Base-by-base conservation (phyloP, 2,113 vertebrate species). In the Ammodytes dubius region DNA sequence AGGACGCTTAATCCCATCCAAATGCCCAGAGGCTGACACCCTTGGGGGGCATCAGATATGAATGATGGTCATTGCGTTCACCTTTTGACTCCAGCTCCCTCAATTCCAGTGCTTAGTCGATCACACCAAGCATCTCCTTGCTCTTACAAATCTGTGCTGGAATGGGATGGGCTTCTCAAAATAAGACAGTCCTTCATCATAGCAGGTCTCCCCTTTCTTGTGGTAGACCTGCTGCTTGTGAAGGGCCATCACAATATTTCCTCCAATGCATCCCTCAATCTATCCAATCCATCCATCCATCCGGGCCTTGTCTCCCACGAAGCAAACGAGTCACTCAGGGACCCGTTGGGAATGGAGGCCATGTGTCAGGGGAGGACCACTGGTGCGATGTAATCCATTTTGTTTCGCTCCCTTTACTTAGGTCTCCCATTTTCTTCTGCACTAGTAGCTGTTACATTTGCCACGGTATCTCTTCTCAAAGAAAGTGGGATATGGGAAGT, bases 341-440 rank as follows among this genome's bases (percentile, higher is more conserved):
- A 83, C 63, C 67, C 9, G 1, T 27, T 27, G 39, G 54, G 73
- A 85, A 88, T 84, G 80, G 77, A 91, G 87, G 86, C 82, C 86
- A 82, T 82, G 93, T 91, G 88, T 92, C 92, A 89, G 83, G 85
- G 91, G 91, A 92, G 85, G 79, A 68, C 77, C 74, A 93, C 79
- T 82, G 84, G 91, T 50, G 81, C 87, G 65, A 88, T 93, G 81
- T 90, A 93, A 95, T 95, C 90, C 81, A 88, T 91, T 95, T 94
- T 91, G 88, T 91, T 92, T 94, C 86, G 86, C 91, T 94, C 87
- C 81, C 91, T 91, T 93, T 92, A 81, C 86, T 86, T 61, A 68
- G 58, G 71, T 82, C 83, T 82, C 35, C 63, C 61, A 59, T 86
- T 84, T 27, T 79, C 80, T 86, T 81, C 60, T 88, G 84, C 89